phyloP scores from a whole-genome alignment of 2,888 invertebrate species.

The Drosophila nr. perissopoda region DNA sequence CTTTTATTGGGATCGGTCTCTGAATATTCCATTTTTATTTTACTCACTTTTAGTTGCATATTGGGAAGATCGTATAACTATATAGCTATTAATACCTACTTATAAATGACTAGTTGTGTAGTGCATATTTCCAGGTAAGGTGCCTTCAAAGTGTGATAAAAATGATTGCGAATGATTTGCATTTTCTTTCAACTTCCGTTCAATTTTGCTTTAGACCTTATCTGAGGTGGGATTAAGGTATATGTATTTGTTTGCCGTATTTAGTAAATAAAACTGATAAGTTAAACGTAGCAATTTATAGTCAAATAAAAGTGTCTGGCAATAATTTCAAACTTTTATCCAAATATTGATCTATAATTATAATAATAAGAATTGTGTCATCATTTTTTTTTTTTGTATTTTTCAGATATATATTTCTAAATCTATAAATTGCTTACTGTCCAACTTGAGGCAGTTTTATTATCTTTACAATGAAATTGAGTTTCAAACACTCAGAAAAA shows the following conservation, averaged over 20 bases:
- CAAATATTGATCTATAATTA: not conserved
- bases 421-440: not conserved
- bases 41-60: constrained; percentile 3
- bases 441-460: not conserved
- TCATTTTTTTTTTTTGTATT: not conserved
- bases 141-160: not conserved
- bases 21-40: constrained; percentile 3
- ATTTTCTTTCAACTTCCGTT: not conserved
- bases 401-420: not conserved
- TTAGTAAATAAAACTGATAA: not conserved
- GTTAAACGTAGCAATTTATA: not conserved
- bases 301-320: not conserved
- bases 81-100: not conserved
- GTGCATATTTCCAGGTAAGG: not conserved
- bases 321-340: not conserved
- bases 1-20: constrained; percentile 43
- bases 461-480: not conserved
- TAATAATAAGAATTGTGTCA: not conserved
- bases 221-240: not conserved
- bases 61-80: not conserved
- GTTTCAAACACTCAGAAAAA: not conserved
- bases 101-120: not conserved
- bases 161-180: not conserved
- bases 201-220: not conserved
- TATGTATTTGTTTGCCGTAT: not conserved